A percentile compares a stretch with the other conserved stretches of the same genome.
phyloP scores from a whole-genome alignment of 2,888 invertebrate genomes.

The Ypsolopha sequella region DNA sequence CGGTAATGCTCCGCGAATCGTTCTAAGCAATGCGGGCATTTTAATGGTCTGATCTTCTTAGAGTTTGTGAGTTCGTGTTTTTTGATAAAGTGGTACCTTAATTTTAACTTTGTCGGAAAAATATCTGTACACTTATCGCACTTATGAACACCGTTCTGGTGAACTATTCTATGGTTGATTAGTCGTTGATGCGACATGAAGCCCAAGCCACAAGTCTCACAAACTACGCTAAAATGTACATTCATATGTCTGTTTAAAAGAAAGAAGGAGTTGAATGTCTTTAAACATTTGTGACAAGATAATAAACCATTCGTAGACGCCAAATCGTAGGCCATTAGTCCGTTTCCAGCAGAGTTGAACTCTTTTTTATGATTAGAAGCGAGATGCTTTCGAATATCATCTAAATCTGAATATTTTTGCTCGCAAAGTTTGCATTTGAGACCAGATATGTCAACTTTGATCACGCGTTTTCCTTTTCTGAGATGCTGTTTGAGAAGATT shows the following conservation, averaged over 20 bases:
- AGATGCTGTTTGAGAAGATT: constrained; percentile 43
- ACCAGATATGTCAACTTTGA: constrained; percentile 55
- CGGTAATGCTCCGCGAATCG: constrained; percentile 55
- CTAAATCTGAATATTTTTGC: constrained; percentile 44
- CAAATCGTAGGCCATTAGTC: constrained; percentile 52
- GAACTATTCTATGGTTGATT: constrained; percentile 49
- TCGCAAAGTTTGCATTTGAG: constrained; percentile 51
- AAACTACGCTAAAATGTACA: constrained; percentile 54
- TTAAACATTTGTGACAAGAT: constrained; percentile 47
- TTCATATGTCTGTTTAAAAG: constrained; percentile 58
- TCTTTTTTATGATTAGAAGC: constrained; percentile 39
- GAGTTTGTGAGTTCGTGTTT: constrained; percentile 46
- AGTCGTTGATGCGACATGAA: constrained; percentile 57
- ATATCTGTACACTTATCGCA: constrained; percentile 51
- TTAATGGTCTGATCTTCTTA: constrained; percentile 47
- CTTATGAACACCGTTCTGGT: constrained; percentile 48
- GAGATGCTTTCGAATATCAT: constrained; percentile 47
- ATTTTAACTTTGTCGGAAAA: constrained; percentile 47
- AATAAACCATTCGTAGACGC: constrained; percentile 35
- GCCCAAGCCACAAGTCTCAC: constrained; percentile 56
- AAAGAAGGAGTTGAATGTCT: constrained; percentile 54
- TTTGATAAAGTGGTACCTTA: constrained; percentile 49
- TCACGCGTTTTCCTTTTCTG: constrained; percentile 52
- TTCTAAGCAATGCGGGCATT: constrained; percentile 57
- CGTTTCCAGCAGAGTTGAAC: constrained; percentile 55